Percentiles rank a stretch among this genome's conserved stretches.
These are phyloP conservation scores for Ammospiza nelsoni DNA, from an alignment of 2,113 vertebrate species.

Conservation along the genomic window DNA sequence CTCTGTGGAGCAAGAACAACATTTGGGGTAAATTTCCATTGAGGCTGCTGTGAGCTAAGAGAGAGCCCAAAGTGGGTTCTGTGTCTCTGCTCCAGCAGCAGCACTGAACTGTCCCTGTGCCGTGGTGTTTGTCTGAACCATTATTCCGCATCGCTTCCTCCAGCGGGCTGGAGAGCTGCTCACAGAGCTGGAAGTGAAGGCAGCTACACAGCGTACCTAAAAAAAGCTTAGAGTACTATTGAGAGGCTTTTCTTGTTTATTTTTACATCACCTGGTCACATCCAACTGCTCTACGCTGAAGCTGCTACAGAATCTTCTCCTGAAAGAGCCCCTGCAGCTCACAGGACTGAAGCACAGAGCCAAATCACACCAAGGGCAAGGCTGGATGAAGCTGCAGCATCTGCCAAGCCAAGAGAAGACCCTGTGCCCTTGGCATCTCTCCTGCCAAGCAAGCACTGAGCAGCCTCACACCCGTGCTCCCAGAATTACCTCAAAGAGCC, in stretches of 20 bases:
- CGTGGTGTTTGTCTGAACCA: background rate
- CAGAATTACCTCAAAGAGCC: fast-evolving
- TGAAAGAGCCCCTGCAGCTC: background rate
- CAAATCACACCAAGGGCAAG: background rate
- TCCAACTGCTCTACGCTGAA: background rate
- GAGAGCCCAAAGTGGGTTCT: background rate
- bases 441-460: background rate
- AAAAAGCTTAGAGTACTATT: background rate
- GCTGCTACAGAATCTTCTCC: background rate
- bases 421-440: background rate
- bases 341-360: background rate
- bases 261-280: background rate
- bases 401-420: background rate
- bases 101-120: background rate
- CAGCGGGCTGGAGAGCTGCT: conserved; percentile 16
- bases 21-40: background rate
- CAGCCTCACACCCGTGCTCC: background rate
- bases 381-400: background rate
- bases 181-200: conserved; percentile 3
- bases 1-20: fast-evolving
- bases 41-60: fast-evolving
- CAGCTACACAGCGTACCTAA: background rate
- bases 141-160: background rate
- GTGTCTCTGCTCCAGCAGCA: background rate
- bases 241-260: background rate